Conservation (phyloP, 2,888 invertebrate genomes). For the Morpho helenor region DNA sequence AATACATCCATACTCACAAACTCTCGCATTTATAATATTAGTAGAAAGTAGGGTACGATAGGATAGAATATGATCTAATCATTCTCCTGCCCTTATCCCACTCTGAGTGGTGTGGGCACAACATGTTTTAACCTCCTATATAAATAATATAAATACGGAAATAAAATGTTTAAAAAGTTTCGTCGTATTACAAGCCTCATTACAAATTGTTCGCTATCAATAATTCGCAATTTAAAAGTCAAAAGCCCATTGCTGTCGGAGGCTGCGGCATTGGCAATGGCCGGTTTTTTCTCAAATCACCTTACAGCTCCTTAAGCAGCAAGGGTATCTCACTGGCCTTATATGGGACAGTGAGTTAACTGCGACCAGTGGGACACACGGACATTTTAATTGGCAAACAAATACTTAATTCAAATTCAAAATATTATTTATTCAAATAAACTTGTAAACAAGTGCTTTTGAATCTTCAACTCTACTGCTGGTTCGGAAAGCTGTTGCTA, state of each 20-base stretch:
- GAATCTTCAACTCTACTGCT: too few species aligned
- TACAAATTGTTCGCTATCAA: conserved; percentile 1
- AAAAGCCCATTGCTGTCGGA: conserved; percentile 39
- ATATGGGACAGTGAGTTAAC: conserved; percentile 38
- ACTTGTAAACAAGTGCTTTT: too few species aligned
- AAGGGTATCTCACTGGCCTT: conserved; percentile 51
- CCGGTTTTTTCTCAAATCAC: conserved; percentile 51
- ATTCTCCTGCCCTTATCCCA: too few species aligned
- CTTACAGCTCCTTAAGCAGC: conserved; percentile 56
- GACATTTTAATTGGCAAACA: neutral
- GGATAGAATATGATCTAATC: too few species aligned
- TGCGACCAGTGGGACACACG: conserved; percentile 11
- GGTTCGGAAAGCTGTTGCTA: too few species aligned
- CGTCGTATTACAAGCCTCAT: neutral
- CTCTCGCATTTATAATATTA: too few species aligned
- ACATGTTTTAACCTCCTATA: too few species aligned
- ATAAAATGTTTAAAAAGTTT: neutral
- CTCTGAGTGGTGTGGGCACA: too few species aligned
- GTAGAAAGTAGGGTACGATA: too few species aligned
- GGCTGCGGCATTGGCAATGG: conserved; percentile 58
- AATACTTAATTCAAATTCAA: neutral
- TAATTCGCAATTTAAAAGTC: conserved; percentile 39
- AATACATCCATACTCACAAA: too few species aligned
- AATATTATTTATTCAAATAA: too few species aligned
- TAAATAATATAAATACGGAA: neutral